Conservation (phyloP, 2,797 vertebrate species). For the Coluber constrictor region DNA sequence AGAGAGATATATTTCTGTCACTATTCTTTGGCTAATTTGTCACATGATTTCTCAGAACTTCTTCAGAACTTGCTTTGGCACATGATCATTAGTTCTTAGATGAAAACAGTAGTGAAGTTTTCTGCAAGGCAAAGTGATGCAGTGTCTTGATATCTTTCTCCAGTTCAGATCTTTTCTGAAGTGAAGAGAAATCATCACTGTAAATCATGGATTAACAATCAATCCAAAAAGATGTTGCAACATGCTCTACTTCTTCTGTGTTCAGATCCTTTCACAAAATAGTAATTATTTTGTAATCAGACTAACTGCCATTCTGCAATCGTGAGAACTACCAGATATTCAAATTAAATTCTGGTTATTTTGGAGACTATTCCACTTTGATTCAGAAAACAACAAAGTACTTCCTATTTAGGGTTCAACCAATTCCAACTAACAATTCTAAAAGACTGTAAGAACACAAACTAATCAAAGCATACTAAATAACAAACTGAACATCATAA, state of each 20-base stretch:
- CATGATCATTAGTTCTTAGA: background rate
- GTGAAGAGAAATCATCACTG: background rate
- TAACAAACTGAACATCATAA: background rate
- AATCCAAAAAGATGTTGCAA: background rate
- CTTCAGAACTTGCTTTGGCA: background rate
- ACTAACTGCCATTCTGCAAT: background rate
- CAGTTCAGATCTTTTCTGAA: background rate
- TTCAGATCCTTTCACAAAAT: background rate
- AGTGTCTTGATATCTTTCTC: background rate
- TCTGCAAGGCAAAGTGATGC: background rate
- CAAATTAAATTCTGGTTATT: background rate
- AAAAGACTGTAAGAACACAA: background rate
- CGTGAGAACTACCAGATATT: background rate
- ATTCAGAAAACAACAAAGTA: background rate
- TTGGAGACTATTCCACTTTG: background rate
- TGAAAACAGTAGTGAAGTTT: background rate
- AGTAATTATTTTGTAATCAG: background rate
- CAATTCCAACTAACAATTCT: background rate
- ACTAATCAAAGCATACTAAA: background rate
- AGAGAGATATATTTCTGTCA: background rate
- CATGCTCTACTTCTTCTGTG: background rate
- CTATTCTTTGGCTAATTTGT: background rate
- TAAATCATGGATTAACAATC: background rate
- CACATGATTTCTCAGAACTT: background rate
- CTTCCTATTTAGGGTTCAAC: background rate